Base-by-base conservation (phyloP, 92 coral and sea anemone genomes). In the Montipora capitata region DNA sequence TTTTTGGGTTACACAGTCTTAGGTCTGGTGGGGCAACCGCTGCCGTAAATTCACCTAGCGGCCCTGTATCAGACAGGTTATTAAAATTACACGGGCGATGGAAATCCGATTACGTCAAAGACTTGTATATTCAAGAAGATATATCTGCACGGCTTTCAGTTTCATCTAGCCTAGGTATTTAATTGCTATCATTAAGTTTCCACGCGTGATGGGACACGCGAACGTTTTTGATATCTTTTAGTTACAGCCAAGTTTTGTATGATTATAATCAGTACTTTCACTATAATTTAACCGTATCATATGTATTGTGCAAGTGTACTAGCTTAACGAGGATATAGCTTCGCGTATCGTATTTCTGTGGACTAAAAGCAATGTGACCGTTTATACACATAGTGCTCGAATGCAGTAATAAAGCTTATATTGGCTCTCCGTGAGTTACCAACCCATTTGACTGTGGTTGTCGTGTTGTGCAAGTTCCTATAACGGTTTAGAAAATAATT, bases 401-500 rank as follows among this genome's bases (percentile, higher is more conserved):
- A 57, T 57, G 2, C 63, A 57, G 63, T 57, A 57, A 57, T 8
- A 57, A 57, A 57, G 63, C 63, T 57, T 10, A 57, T 57, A 57
- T 57, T 57, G 63, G 63, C 63, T 57, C 27, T 20, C 27, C 27
- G 27, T 20, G 27, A 20, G 27, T 20, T 20, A 20, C 63, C 16
- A 57, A 57, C 14, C 63, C 13, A 57, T 57, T 57, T 57, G 52
- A 68, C 73, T 68, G 73, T 68, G 73, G 43, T 68, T 68, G 73
- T 38, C 27, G 73, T 68, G 73, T 68, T 68, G 73, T 27, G 73
- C 73, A 68, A 68, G 73, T 68, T 68, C 12, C 49, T 68, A 35
- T 68, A 68, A 68, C 43, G 73, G 73, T 68, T 68, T 68, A 20
- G 73, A 68, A 68, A 68, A 20, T 68, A 68, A 68, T 68, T 57